Evolutionary conservation across 2,888 invertebrate genomes (phyloP).

Genomic region (Listrodromus nycthemerus): DNA sequence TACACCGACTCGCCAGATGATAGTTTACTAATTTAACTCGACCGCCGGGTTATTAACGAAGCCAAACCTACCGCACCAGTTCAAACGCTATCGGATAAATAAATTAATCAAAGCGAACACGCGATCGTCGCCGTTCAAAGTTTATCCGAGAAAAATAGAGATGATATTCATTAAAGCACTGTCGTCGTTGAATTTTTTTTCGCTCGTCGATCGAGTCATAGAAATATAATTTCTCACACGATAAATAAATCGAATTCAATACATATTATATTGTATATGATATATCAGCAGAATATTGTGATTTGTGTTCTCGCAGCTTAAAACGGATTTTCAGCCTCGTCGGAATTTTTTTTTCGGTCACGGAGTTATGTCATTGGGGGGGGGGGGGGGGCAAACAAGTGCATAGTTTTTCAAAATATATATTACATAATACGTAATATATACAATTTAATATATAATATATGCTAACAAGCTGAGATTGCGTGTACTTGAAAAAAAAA

Average conservation of each 20-base stretch:
- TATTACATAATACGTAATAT: no score
- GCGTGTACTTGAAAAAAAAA: slow-evolving; percentile 12
- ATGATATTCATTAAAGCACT: no score
- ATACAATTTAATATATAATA: neutral
- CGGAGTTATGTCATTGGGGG: no score
- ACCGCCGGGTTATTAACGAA: slow-evolving; percentile 70
- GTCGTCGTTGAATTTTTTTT: neutral
- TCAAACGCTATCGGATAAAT: slow-evolving; percentile 48
- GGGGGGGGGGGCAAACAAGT: no score
- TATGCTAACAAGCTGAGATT: neutral
- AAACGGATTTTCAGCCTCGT: no score
- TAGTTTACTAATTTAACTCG: slow-evolving; percentile 70
- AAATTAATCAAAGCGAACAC: slow-evolving; percentile 61
- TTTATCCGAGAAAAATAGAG: neutral
- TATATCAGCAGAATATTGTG: no score
- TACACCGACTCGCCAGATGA: slow-evolving; percentile 69
- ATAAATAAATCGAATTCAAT: no score
- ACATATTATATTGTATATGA: no score
- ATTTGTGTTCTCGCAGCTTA: no score
- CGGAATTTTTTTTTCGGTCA: no score
- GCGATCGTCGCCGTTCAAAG: slow-evolving; percentile 3
- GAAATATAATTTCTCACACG: neutral
- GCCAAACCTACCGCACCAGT: slow-evolving; percentile 12
- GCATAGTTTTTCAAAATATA: neutral
- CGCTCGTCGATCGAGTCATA: neutral